Evolutionary conservation across 2,888 invertebrate species (phyloP), one percentile per base, ranked within the genome.

Genomic region (Drosophila formosana): DNA sequence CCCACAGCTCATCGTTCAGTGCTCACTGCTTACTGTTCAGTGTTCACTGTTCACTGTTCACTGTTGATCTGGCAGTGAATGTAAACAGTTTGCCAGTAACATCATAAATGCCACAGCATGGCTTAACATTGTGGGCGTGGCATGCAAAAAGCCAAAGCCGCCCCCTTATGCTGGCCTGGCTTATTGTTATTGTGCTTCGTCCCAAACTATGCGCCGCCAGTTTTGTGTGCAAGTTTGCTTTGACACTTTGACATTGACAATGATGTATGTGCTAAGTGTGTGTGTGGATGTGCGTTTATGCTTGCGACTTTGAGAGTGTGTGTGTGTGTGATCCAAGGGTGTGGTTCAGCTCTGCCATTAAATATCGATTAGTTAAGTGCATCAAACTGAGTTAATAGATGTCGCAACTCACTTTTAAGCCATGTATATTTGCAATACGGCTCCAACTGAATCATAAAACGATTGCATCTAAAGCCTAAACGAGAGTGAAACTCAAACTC

Each of bases 181-280:
- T 81, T 81, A 80, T 75, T 84, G 66, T 81, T 81, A 80, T 75
- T 84, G 82, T 67, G 52, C 85, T 80, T 69, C 65, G 26, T 46
- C 47, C 49, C 28, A 32, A 58, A 26, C 73, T 52, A 67, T 72
- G 66, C 47, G 65, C 60, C 68, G 67, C 56, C 67, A 55, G 75
- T 71, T 72, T 74, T 62, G 72, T 73, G 70, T 69, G 74, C 82
- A 79, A 85, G 82, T 84, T 77, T 78, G 75, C 82, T 81, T 80
- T 90, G 89, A 90, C 90, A 90, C 87, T 90, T 89, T 89, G 89
- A 89, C 88, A 88, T 88, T 88, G 88, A 89, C 89, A 90, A 90
- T 90, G 90, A 89, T 90, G 89, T 89, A 89, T 89, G 90, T 72
- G 82, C 82, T 66, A 41, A 63, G 63, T 61, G 41, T 58, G 51